Evolutionary conservation across 2,797 vertebrate species (phyloP).

Genomic region (Epinephelus awoara): DNA sequence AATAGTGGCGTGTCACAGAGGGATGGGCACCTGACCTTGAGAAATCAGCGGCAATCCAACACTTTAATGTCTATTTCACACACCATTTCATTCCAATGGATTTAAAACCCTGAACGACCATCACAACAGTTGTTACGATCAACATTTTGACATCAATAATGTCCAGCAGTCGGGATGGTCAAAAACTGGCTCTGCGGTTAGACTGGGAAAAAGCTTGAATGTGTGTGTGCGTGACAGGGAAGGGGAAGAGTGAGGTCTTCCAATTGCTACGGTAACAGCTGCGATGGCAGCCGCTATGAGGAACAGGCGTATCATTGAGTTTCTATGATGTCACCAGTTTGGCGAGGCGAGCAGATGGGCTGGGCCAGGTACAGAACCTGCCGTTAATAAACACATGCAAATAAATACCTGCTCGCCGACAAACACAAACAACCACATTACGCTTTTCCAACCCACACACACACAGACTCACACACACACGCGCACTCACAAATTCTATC

Average conservation of each 20-base stretch:
- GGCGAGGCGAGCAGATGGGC: slow-evolving; percentile 80
- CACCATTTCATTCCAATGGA: slow-evolving; percentile 84
- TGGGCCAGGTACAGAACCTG: slow-evolving; percentile 73
- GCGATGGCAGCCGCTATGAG: slow-evolving; percentile 77
- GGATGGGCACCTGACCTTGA: slow-evolving; percentile 85
- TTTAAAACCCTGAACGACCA: slow-evolving; percentile 82
- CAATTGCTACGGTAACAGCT: slow-evolving; percentile 79
- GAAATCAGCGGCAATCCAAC: slow-evolving; percentile 84
- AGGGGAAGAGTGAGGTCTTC: slow-evolving; percentile 34
- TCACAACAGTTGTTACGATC: slow-evolving; percentile 79
- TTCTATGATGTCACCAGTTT: slow-evolving; percentile 79
- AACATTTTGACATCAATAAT: slow-evolving; percentile 77
- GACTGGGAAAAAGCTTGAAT: slow-evolving; percentile 12
- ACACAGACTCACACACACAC: neutral
- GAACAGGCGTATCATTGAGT: slow-evolving; percentile 75
- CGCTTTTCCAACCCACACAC: slow-evolving; percentile 5
- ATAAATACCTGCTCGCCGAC: slow-evolving; percentile 54
- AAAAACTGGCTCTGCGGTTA: slow-evolving; percentile 41
- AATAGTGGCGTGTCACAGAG: slow-evolving; percentile 66
- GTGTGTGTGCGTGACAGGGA: slow-evolving; percentile 27
- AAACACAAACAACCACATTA: slow-evolving; percentile 50
- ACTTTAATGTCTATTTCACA: slow-evolving; percentile 88
- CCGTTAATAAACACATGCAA: slow-evolving; percentile 73
- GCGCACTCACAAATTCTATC: slow-evolving; percentile 34
- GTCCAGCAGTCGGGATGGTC: slow-evolving; percentile 65